Evolutionary conservation across 1,140 invertebrate species (phyloP).

Genomic region (Bombus picipes): DNA sequence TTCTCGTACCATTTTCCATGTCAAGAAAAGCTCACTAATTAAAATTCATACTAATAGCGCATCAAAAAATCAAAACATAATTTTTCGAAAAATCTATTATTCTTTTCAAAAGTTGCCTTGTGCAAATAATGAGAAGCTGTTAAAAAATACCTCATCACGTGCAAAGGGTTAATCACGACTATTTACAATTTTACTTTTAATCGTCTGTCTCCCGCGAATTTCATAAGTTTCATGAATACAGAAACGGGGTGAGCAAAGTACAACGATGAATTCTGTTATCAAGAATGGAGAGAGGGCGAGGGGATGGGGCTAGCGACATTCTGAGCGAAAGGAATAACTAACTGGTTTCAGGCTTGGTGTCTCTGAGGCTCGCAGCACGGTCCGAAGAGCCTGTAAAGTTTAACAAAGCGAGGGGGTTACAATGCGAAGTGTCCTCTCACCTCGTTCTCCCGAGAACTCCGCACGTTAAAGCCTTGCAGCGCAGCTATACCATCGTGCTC

Average conservation of each 20-base stretch:
- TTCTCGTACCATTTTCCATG: too few relatives aligned
- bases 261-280: constrained; percentile 7
- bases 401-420: constrained; percentile 40
- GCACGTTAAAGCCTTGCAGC: constrained; percentile 19
- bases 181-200: not conserved
- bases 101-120: too few relatives aligned
- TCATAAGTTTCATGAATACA: not conserved
- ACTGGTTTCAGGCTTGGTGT: constrained; percentile 46
- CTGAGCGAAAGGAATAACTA: constrained; percentile 29
- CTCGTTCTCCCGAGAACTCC: constrained; percentile 22
- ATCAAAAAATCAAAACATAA: too few relatives aligned
- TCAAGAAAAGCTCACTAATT: too few relatives aligned
- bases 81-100: too few relatives aligned
- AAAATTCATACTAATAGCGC: too few relatives aligned
- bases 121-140: not conserved
- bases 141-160: not conserved
- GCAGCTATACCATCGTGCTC: constrained; percentile 43
- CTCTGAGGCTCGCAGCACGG: constrained; percentile 1
- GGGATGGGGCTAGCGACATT: not conserved
- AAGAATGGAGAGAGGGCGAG: not conserved
- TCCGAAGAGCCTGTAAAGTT: constrained; percentile 26
- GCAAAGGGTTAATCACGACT: not conserved
- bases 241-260: not conserved
- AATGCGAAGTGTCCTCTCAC: constrained; percentile 51
- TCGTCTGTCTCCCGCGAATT: not conserved